A percentile compares a stretch with the other conserved stretches of the same genome.
These are phyloP conservation scores for Tanytarsus gracilentus DNA, from an alignment of 2,888 invertebrate species.

Conservation along the genomic window DNA sequence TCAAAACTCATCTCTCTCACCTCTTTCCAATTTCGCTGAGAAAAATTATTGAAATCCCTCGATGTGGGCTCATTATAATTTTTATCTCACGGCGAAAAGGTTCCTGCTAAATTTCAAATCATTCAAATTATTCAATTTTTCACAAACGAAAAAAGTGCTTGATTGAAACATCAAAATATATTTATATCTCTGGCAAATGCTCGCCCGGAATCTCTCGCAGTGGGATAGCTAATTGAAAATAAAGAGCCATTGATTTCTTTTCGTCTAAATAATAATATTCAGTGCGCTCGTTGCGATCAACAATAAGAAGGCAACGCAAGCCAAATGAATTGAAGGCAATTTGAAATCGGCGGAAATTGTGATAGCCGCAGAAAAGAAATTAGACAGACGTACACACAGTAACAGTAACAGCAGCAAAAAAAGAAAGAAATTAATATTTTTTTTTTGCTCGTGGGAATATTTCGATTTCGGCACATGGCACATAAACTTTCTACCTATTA, in stretches of 20 bases:
- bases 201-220: constrained; percentile 1
- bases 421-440: not conserved
- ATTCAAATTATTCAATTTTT: constrained; percentile 13
- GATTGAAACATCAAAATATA: constrained; percentile 25
- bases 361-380: not conserved
- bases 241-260: constrained; percentile 4
- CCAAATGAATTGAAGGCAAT: not conserved
- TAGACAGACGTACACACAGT: not conserved
- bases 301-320: not conserved
- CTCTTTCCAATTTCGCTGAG: too few species aligned
- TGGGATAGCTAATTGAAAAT: constrained; percentile 5
- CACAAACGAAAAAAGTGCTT: not conserved
- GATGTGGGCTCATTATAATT: too few species aligned
- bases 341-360: constrained; percentile 9
- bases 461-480: constrained; percentile 3
- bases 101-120: not conserved
- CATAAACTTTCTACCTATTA: not conserved
- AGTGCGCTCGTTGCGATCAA: not conserved
- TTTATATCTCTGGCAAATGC: constrained; percentile 27
- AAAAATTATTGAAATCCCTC: too few species aligned
- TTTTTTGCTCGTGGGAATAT: constrained; percentile 5
- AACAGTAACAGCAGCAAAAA: not conserved
- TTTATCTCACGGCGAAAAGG: too few species aligned
- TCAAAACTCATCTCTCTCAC: too few species aligned
- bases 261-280: not conserved